These are phyloP conservation scores for Rallus limicola DNA, from an alignment of 2,113 vertebrate species.

Conservation along the genomic window DNA sequence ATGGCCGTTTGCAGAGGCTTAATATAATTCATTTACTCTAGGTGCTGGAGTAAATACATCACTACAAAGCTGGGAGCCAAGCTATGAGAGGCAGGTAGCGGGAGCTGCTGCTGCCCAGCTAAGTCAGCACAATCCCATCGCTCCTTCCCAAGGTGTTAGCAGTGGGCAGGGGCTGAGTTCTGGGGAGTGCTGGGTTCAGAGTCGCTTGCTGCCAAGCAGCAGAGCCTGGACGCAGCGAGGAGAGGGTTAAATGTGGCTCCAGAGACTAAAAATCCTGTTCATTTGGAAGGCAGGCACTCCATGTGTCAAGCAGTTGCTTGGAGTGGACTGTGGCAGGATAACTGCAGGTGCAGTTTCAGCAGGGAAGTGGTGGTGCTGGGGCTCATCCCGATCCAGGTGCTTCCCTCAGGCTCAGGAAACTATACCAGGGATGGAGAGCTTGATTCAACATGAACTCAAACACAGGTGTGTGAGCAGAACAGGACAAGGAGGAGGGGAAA, in stretches of 20 bases:
- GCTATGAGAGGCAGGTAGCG: background rate
- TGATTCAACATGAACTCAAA: background rate
- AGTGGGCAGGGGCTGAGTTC: background rate
- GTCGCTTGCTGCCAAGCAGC: background rate
- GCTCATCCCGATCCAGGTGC: background rate
- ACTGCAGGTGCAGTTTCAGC: background rate
- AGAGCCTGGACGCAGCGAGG: background rate
- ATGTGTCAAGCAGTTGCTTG: rapidly evolving
- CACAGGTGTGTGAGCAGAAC: rapidly evolving
- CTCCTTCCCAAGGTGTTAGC: background rate
- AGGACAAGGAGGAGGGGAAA: no score
- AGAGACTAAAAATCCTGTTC: background rate
- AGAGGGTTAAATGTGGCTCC: background rate
- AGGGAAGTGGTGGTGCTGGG: background rate
- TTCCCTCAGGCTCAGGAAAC: background rate
- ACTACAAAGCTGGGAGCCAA: background rate
- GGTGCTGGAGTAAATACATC: slow-evolving; percentile 29
- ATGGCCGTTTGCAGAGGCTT: slow-evolving; percentile 24
- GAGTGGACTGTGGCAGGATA: rapidly evolving
- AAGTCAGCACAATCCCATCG: background rate
- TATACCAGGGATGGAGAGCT: rapidly evolving
- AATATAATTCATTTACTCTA: slow-evolving; percentile 14
- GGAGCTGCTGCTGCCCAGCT: background rate
- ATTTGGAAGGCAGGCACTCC: background rate
- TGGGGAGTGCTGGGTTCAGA: background rate